These are phyloP conservation scores for Speoplatyrhinus poulsoni DNA, from an alignment of 2,113 vertebrate species.

Conservation along the genomic window DNA sequence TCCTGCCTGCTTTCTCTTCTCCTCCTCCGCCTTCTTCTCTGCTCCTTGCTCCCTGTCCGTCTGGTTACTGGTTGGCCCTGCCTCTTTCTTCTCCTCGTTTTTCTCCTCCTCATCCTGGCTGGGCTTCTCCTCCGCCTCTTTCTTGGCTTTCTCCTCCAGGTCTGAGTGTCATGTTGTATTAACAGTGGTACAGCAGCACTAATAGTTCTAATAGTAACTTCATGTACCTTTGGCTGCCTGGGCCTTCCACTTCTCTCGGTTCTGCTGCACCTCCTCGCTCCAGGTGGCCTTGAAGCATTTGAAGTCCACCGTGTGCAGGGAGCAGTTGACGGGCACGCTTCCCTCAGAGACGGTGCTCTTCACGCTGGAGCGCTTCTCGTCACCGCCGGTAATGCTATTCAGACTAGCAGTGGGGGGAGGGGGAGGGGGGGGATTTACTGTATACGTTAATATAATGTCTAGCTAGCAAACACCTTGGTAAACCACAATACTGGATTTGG, in stretches of 20 bases:
- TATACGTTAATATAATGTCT: too few species aligned
- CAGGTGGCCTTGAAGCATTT: constrained; percentile 87
- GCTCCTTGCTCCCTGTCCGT: constrained; percentile 23
- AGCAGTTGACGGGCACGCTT: constrained; percentile 80
- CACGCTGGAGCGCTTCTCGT: constrained; percentile 81
- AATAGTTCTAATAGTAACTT: neutral
- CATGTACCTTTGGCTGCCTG: constrained; percentile 85
- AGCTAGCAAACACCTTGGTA: too few species aligned
- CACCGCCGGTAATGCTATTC: constrained; percentile 80
- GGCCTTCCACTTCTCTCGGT: constrained; percentile 88
- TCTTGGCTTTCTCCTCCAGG: constrained; percentile 70
- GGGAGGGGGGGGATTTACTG: neutral
- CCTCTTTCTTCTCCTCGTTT: constrained; percentile 40
- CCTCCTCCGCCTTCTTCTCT: constrained; percentile 45
- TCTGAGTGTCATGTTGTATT: constrained; percentile 53
- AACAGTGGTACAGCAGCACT: neutral
- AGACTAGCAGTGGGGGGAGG: constrained; percentile 68
- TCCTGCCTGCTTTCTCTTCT: constrained; percentile 38
- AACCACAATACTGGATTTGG: too few species aligned
- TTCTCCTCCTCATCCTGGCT: constrained; percentile 51
- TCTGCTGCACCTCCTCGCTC: constrained; percentile 87
- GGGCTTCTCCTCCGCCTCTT: constrained; percentile 35
- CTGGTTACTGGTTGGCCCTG: constrained; percentile 38
- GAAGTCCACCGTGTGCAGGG: constrained; percentile 83
- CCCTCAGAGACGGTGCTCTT: constrained; percentile 85